Evolutionary conservation across 2,113 vertebrate genomes (phyloP).

Genomic region (Odocoileus hemionus): DNA sequence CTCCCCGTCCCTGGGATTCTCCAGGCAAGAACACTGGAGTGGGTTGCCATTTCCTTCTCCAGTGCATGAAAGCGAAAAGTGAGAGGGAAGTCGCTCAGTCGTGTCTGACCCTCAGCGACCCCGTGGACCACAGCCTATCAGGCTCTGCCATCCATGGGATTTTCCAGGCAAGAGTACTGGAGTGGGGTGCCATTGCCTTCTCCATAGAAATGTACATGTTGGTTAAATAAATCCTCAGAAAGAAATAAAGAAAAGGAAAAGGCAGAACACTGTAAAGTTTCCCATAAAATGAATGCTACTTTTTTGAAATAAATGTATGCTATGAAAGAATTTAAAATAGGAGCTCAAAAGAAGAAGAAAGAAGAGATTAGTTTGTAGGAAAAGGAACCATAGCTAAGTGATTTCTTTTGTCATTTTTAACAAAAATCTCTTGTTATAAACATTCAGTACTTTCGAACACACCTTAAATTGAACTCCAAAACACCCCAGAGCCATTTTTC

Average conservation of each 20-base stretch:
- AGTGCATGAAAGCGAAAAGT: background rate
- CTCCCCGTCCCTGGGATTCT: background rate
- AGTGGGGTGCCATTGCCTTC: background rate
- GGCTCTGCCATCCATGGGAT: background rate
- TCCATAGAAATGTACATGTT: background rate
- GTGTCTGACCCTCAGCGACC: background rate
- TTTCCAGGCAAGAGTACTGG: background rate
- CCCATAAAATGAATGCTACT: background rate
- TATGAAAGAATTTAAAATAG: background rate
- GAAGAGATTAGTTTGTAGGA: background rate
- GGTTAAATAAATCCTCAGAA: conserved; percentile 1
- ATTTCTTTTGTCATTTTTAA: background rate
- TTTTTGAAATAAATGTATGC: background rate
- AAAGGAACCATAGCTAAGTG: background rate
- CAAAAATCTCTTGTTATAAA: background rate
- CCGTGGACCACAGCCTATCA: accelerated
- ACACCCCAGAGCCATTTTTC: background rate
- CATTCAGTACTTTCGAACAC: background rate
- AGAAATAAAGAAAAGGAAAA: background rate
- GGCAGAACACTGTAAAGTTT: background rate
- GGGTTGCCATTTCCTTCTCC: background rate
- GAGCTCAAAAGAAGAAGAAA: background rate
- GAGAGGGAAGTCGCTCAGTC: background rate
- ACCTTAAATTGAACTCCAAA: background rate
- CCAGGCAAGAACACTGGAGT: background rate